Base-by-base conservation (phyloP, 2,888 invertebrate species). In the Heliconius charithonia region DNA sequence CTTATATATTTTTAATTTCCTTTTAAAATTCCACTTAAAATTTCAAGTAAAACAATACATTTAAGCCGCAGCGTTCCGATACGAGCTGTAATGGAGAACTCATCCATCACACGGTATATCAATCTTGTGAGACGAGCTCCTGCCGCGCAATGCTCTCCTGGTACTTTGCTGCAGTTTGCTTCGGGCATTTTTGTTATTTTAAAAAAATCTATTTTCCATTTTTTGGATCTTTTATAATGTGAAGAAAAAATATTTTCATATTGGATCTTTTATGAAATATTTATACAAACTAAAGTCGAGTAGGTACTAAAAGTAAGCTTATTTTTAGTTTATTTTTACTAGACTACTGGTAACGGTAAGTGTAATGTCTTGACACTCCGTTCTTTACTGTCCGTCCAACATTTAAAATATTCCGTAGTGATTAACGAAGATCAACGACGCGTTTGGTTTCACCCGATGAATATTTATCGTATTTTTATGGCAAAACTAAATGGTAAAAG, bases 61-160 rank as follows among this genome's bases (percentile, higher is more conserved):
- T 77, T 78, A 78, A 78, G 66, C 77, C 77, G 56, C 73, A 77
- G 41, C 74, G 67, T 79, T 82, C 85, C 74, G 74, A 79, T 82
- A 80, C 80, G 74, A 76, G 76, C 71, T 79, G 76, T 80, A 78
- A 81, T 76, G 77, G 80, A 78, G 80, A 81, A 86, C 87, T 88
- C 89, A 91, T 92, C 90, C 81, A 85, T 85, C 85, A 85, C 91
- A 51, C 79, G 81, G 83, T 85, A 86, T 92, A 93, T 93, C 92
- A 93, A 93, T 93, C 93, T 92, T 91, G 87, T 59, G 77, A 78
- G 77, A 72, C 72, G 77, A 77, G 72, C 89, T 89, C 75, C 86
- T 87, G 88, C 88, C 87, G 89, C 87, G 87, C 86, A 84, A 85
- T 91, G 87, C 88, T 90, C 88, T 82, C 88, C 89, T 89, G 82